A percentile compares a stretch with the other conserved stretches of the same genome.
These are phyloP conservation scores for Atrichornis clamosus DNA, from an alignment of 2,113 vertebrate species.

Conservation along the genomic window DNA sequence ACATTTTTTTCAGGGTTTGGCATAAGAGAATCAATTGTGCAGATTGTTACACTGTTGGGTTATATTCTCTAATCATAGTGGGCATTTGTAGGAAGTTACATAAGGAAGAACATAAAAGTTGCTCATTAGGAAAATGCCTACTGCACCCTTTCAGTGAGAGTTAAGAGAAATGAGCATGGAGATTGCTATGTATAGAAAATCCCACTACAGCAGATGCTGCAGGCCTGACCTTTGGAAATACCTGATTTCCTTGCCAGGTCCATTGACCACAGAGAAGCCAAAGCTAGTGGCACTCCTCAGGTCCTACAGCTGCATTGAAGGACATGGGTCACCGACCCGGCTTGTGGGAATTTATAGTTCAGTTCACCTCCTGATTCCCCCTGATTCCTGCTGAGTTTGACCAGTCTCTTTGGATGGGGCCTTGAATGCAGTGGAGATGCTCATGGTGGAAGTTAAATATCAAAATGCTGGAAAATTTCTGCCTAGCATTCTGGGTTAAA, in stretches of 20 bases:
- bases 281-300: not conserved
- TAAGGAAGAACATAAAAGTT: not conserved
- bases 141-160: not conserved
- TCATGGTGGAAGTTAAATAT: not conserved
- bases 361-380: not conserved
- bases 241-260: not conserved
- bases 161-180: not conserved
- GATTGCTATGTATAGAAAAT: not conserved
- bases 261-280: fast-evolving
- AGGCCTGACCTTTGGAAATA: not conserved
- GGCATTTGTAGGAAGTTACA: not conserved
- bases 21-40: not conserved
- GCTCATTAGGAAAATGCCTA: not conserved
- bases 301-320: not conserved
- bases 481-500: not conserved
- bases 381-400: not conserved
- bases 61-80: not conserved
- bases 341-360: not conserved
- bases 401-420: not conserved
- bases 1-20: not conserved
- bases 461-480: not conserved
- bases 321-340: fast-evolving
- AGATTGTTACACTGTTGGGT: not conserved
- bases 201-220: not conserved
- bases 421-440: not conserved